Evolutionary conservation across 2,797 vertebrate genomes (phyloP).

Genomic region (Pteropus rufus): DNA sequence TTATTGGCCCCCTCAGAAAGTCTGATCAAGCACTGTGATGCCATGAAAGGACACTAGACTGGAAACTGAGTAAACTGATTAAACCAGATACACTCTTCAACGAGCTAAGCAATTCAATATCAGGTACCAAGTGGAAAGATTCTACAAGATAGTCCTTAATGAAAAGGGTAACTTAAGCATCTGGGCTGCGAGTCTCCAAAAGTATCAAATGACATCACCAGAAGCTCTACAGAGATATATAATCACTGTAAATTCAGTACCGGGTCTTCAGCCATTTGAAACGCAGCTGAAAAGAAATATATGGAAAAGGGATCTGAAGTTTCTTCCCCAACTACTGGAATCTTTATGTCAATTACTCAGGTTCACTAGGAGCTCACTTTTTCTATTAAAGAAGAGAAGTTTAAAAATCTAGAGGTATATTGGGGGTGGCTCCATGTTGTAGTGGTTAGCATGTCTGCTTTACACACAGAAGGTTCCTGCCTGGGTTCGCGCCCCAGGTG

Average conservation of each 20-base stretch:
- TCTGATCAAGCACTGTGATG: not conserved
- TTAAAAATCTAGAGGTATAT: not conserved
- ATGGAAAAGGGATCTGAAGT: not conserved
- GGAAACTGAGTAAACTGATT: not conserved
- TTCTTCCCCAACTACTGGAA: not conserved
- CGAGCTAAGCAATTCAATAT: not conserved
- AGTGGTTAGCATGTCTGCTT: no score
- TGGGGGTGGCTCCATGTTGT: no score
- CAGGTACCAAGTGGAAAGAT: not conserved
- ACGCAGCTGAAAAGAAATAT: not conserved
- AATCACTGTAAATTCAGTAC: not conserved
- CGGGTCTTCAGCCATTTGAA: not conserved
- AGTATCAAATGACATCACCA: not conserved
- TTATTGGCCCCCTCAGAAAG: not conserved
- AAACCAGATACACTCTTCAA: not conserved
- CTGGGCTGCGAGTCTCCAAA: not conserved
- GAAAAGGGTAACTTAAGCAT: not conserved
- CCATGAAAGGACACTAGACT: not conserved
- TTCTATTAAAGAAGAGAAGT: not conserved
- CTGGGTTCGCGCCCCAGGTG: no score
- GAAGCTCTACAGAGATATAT: not conserved
- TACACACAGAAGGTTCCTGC: no score
- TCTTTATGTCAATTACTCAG: not conserved
- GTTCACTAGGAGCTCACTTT: not conserved
- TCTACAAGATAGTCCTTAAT: conserved; percentile 1